These are phyloP conservation scores for Sebastes aleutianus DNA, from an alignment of 2,797 vertebrate species.

Conservation along the genomic window DNA sequence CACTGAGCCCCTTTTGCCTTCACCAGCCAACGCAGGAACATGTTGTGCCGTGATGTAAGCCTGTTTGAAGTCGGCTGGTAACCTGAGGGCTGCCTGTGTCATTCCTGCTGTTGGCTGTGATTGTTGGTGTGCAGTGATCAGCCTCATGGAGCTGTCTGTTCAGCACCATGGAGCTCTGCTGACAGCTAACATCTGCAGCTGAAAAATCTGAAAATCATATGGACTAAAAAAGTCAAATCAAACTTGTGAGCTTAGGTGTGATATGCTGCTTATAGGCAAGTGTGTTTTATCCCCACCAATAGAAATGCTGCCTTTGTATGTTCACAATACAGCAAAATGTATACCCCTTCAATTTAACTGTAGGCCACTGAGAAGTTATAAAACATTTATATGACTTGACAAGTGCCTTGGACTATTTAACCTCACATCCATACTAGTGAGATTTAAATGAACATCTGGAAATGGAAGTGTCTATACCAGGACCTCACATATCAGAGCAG, in stretches of 20 bases:
- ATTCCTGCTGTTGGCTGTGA: neutral
- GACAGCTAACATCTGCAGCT: conserved; percentile 13
- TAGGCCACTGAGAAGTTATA: neutral
- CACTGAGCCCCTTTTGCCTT: neutral
- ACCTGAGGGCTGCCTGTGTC: conserved; percentile 10
- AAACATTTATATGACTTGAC: neutral
- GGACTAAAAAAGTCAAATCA: neutral
- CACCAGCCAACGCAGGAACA: neutral
- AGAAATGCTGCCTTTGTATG: neutral
- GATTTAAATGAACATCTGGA: neutral
- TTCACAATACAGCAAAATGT: neutral
- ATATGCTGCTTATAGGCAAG: neutral
- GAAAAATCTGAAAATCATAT: neutral
- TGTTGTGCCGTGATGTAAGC: neutral
- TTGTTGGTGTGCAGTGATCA: conserved; percentile 30
- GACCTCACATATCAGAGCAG: neutral
- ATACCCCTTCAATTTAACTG: neutral
- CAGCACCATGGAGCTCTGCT: conserved; percentile 28
- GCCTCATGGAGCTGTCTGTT: conserved; percentile 30
- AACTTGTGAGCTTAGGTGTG: neutral
- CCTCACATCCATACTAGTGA: neutral
- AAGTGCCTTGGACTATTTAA: neutral
- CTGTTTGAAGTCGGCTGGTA: conserved; percentile 19
- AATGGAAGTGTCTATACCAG: neutral
- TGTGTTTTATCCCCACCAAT: neutral